These are phyloP conservation scores for Batillaria attramentaria DNA, from an alignment of 1,140 invertebrate species.

Conservation along the genomic window DNA sequence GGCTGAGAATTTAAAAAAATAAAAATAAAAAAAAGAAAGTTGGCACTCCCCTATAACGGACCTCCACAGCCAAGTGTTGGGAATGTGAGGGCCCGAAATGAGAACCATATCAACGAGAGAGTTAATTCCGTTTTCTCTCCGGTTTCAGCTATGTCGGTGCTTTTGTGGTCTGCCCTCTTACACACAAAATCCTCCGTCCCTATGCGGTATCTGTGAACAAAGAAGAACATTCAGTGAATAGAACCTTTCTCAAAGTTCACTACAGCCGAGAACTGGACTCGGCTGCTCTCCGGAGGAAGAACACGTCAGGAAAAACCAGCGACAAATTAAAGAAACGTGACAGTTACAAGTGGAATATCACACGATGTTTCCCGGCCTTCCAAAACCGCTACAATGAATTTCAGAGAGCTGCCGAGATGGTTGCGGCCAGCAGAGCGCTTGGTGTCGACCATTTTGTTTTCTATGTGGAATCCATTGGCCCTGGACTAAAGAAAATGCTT, in stretches of 20 bases:
- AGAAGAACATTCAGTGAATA: too few species aligned
- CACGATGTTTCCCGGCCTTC: conserved; percentile 25
- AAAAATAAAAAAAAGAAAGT: too few species aligned
- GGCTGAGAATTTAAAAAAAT: too few species aligned
- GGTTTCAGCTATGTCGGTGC: conserved; percentile 10
- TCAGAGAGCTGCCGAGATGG: conserved; percentile 15
- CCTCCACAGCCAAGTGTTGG: too few species aligned
- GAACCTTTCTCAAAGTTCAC: conserved; percentile 11
- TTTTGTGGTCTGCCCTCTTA: neutral
- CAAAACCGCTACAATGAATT: neutral
- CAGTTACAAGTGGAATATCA: conserved; percentile 14
- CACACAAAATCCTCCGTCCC: neutral
- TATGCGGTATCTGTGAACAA: conserved; percentile 16
- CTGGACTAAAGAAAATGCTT: neutral
- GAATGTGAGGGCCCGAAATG: too few species aligned
- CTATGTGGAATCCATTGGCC: conserved; percentile 24
- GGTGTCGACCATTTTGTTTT: conserved; percentile 22
- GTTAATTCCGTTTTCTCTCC: too few species aligned
- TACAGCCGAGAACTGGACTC: too few species aligned
- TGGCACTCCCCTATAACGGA: too few species aligned
- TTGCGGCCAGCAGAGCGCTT: conserved; percentile 16
- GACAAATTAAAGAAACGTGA: too few species aligned
- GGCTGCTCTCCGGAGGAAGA: too few species aligned
- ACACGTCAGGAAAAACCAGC: too few species aligned
- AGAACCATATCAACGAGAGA: too few species aligned